These are phyloP conservation scores for Sandelia bainsii DNA, from an alignment of 2,797 vertebrate genomes.

Conservation along the genomic window DNA sequence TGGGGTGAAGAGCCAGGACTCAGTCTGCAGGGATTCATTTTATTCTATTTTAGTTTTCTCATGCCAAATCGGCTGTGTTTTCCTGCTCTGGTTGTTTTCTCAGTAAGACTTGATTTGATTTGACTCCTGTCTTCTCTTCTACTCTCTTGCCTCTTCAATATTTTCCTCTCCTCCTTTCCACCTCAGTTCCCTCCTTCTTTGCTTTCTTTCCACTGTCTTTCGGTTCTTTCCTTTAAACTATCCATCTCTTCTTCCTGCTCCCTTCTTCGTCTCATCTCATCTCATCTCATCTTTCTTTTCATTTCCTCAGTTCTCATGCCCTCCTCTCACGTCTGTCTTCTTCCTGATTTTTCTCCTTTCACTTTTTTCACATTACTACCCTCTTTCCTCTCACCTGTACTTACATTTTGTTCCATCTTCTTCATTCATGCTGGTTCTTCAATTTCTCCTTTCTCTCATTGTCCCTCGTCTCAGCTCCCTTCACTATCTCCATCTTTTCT, in stretches of 20 bases:
- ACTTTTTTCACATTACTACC: too few relatives aligned
- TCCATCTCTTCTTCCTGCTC: neutral
- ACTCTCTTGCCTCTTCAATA: neutral
- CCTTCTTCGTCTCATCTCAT: neutral
- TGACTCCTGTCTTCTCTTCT: conserved; percentile 10
- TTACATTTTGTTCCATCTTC: neutral
- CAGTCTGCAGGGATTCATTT: conserved; percentile 49
- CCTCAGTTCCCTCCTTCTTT: neutral
- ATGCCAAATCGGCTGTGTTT: conserved; percentile 33
- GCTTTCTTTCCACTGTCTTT: neutral
- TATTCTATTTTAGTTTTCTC: conserved; percentile 38
- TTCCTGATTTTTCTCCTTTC: neutral
- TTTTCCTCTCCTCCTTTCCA: conserved; percentile 5
- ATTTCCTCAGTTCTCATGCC: neutral
- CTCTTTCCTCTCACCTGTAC: neutral
- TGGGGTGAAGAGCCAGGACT: conserved; percentile 36
- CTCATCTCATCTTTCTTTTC: neutral
- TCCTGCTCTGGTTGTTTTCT: conserved; percentile 46
- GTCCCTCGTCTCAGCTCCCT: neutral
- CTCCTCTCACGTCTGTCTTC: neutral
- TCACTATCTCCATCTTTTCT: neutral
- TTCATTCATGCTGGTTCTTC: neutral
- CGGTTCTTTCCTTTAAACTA: neutral
- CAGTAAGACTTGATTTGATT: conserved; percentile 37
- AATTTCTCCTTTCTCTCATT: neutral